Evolutionary conservation across 2,113 vertebrate genomes (phyloP), one percentile per base, ranked within the genome.

Genomic region (Macquaria ambigua): DNA sequence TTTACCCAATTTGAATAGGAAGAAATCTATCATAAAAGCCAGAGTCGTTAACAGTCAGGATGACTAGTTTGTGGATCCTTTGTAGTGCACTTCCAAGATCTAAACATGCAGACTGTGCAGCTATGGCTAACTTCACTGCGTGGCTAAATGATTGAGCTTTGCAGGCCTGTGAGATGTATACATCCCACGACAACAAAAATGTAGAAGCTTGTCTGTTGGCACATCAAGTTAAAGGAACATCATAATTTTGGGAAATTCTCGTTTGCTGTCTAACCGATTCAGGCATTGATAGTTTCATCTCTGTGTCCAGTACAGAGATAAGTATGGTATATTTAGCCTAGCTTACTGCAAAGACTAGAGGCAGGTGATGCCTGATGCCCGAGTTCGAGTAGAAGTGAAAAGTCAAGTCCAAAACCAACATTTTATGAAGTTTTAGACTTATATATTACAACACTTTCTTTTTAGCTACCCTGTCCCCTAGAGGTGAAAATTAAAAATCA

Each of bases 1-100:
- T 93, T 94, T 93, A 94, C 81, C 84, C 87, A 85, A 87, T 91
- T 89, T 88, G 77, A 92, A 94, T 79, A 61, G 68, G 81, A 92
- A 81, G 80, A 76, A 82, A 91, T 93, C 78, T 74, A 87, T 94
- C 92, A 93, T 88, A 90, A 80, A 93, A 92, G 79, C 75, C 62
- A 37, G 55, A 89, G 87, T 83, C 58, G 68, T 92, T 88, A 71
- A 58, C 41, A 89, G 81, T 83, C 80, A 84, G 73, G 63, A 89
- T 68, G 82, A 91, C 89, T 91, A 46, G 15, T 43, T 71, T 67
- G 67, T 83, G 69, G 20, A 74, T 80, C 61, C 74, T 69, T 80
- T 88, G 75, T 84, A 74, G 43, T 77, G 64, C 23, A 41, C 56
- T 81, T 83, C 56, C 55, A 78, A 74, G 18, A 84, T 80, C 56